phyloP scores from a whole-genome alignment of 1,140 invertebrate species.

The Pogonomyrmex barbatus region DNA sequence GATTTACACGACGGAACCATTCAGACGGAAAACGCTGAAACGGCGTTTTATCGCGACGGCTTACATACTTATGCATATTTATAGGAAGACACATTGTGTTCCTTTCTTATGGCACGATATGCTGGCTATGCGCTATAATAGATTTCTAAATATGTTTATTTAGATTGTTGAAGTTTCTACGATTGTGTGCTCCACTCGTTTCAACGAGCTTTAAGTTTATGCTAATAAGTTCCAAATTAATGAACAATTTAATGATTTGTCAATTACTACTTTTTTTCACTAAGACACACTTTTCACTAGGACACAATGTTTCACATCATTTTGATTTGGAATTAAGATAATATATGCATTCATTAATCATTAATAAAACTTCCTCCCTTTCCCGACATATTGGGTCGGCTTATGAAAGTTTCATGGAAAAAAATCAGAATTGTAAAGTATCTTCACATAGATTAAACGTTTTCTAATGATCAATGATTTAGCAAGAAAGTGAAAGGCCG shows the following conservation, averaged over 20 bases:
- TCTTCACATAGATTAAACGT: background rate
- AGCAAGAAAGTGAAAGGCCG: background rate
- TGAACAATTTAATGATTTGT: background rate
- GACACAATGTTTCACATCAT: background rate
- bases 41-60: constrained; percentile 26
- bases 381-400: background rate
- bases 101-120: background rate
- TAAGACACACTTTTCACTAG: background rate
- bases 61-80: constrained; percentile 36
- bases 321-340: background rate
- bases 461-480: background rate
- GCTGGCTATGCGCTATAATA: background rate
- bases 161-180: background rate
- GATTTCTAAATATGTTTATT: constrained; percentile 21
- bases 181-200: background rate
- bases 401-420: background rate
- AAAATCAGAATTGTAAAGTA: background rate
- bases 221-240: background rate
- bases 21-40: constrained; percentile 29
- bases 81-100: background rate
- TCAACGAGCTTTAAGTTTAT: background rate
- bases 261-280: background rate
- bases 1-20: constrained; percentile 1
- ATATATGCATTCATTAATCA: background rate
- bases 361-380: background rate